A percentile compares a stretch with the other conserved stretches of the same genome.
Conservation (phyloP, 2,797 vertebrate genomes). For the Pelobates cultripes region DNA sequence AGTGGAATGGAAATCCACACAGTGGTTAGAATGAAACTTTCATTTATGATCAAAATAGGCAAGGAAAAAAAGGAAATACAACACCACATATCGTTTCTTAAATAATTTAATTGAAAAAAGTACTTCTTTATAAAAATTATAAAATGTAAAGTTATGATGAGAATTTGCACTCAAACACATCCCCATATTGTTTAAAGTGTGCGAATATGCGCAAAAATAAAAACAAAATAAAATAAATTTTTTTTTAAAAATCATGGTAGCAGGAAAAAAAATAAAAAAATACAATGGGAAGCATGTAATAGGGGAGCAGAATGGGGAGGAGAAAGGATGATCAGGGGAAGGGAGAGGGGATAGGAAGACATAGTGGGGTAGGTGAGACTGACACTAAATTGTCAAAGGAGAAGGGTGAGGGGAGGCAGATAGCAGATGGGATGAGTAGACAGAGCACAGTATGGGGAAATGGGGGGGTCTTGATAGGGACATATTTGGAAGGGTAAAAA, state of each 20-base stretch:
- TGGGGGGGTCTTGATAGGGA: too few species aligned
- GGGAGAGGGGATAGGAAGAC: too few species aligned
- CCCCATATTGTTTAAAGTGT: conserved; percentile 33
- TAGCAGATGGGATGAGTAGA: too few species aligned
- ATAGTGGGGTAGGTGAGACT: too few species aligned
- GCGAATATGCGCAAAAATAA: conserved; percentile 32
- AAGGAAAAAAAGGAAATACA: neutral
- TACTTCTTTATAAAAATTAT: conserved; percentile 54
- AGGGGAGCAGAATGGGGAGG: neutral
- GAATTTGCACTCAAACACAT: conserved; percentile 42
- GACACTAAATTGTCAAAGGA: too few species aligned
- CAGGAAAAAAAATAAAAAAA: neutral
- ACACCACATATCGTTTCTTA: conserved; percentile 19
- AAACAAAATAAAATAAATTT: conserved; percentile 17
- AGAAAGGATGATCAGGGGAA: neutral
- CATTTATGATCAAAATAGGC: neutral
- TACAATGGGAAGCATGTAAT: neutral
- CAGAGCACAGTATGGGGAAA: neutral
- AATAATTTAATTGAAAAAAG: conserved; percentile 57
- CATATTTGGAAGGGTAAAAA: too few species aligned
- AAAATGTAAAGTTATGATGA: conserved; percentile 48
- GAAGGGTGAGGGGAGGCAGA: too few species aligned
- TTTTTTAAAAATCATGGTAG: conserved; percentile 30
- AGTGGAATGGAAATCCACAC: too few species aligned
- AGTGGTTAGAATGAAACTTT: too few species aligned